Percentiles rank a stretch among this genome's conserved stretches.
Evolutionary conservation across 2,113 vertebrate species (phyloP).

Genomic region (Vulpes vulpes): DNA sequence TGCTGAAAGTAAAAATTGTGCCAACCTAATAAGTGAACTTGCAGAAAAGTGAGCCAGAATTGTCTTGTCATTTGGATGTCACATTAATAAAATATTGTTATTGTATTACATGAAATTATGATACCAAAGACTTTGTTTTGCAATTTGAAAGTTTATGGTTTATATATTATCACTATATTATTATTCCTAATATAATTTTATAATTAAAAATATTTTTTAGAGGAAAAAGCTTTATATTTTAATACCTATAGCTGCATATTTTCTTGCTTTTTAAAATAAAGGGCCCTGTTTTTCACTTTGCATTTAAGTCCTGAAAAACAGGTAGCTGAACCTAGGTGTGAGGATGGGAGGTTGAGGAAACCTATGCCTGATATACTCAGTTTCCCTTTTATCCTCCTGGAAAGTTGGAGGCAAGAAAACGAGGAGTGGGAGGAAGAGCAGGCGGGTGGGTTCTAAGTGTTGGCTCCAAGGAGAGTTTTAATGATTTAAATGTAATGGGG

Average conservation of each 20-base stretch:
- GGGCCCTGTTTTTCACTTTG: not conserved
- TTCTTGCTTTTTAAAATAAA: not conserved
- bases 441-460: not conserved
- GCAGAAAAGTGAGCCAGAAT: not conserved
- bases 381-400: not conserved
- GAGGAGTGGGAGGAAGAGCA: not conserved
- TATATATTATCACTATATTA: not conserved
- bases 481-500: slow-evolving; percentile 4
- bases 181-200: not conserved
- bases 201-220: slow-evolving; percentile 8
- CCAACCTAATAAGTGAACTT: slow-evolving; percentile 17
- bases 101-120: not conserved
- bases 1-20: slow-evolving; percentile 48
- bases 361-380: not conserved
- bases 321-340: not conserved
- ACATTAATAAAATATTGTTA: slow-evolving; percentile 33
- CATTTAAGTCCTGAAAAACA: not conserved
- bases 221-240: not conserved
- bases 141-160: slow-evolving; percentile 23
- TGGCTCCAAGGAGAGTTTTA: not conserved
- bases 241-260: not conserved
- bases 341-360: not conserved
- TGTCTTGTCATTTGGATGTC: not conserved
- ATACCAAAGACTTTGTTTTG: not conserved
- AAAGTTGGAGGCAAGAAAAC: slow-evolving; percentile 35